Evolutionary conservation across 2,113 vertebrate species (phyloP).

Genomic region (Xerus inauris): DNA sequence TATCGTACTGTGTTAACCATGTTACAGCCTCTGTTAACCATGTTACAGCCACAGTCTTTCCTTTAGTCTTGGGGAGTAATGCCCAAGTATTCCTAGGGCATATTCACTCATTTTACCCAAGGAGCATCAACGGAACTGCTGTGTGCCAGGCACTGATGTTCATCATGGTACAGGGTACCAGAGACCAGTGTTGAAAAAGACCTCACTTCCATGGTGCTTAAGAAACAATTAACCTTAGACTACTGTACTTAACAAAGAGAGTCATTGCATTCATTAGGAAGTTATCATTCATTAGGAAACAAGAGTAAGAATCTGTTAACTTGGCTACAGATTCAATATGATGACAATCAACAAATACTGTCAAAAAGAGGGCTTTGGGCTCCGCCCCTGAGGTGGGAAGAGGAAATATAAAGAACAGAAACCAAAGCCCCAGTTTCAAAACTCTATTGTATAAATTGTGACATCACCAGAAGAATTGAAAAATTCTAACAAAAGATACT

Average conservation of each 20-base stretch:
- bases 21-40: background rate
- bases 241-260: background rate
- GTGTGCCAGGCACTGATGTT: background rate
- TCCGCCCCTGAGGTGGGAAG: background rate
- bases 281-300: background rate
- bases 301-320: background rate
- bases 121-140: background rate
- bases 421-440: background rate
- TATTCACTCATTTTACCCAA: background rate
- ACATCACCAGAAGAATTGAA: background rate
- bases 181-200: background rate
- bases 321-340: background rate
- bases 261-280: background rate
- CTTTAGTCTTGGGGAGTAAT: background rate
- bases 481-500: background rate
- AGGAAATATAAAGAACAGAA: background rate
- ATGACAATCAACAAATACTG: background rate
- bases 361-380: background rate
- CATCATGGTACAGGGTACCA: too few relatives aligned
- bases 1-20: background rate
- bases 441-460: background rate
- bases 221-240: background rate
- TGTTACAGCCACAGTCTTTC: background rate
- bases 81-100: background rate
- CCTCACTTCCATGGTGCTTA: background rate